These are phyloP conservation scores for Hyposoter dolosus DNA, from an alignment of 2,888 invertebrate species.

Conservation along the genomic window DNA sequence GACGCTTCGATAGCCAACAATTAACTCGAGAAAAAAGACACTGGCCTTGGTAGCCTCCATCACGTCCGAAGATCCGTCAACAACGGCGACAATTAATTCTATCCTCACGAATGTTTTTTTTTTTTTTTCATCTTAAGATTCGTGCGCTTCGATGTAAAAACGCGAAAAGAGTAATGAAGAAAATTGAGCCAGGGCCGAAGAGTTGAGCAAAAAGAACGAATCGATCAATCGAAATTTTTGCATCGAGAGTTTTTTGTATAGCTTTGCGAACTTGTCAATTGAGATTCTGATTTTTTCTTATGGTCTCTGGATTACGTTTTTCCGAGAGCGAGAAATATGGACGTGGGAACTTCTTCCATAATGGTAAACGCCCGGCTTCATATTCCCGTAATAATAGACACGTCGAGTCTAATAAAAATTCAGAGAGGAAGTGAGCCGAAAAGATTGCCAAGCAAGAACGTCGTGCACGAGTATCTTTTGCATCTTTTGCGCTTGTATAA, in stretches of 20 bases:
- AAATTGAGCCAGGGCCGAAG: neutral
- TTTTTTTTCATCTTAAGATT: neutral
- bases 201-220: neutral
- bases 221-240: neutral
- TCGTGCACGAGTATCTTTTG: slow-evolving; percentile 35
- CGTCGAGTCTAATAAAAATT: slow-evolving; percentile 58
- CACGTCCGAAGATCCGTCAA: slow-evolving; percentile 18
- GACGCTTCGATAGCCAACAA: slow-evolving; percentile 27
- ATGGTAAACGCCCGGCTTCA: slow-evolving; percentile 29
- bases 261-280: neutral
- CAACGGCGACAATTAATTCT: slow-evolving; percentile 23
- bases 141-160: neutral
- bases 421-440: slow-evolving; percentile 59
- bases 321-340: neutral
- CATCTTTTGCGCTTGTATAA: slow-evolving; percentile 2
- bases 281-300: neutral
- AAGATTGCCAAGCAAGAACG: slow-evolving; percentile 48
- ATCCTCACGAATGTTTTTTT: slow-evolving; percentile 11
- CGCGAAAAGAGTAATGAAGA: neutral
- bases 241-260: neutral
- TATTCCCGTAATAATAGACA: slow-evolving; percentile 61
- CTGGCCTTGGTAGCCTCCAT: slow-evolving; percentile 27
- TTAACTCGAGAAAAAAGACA: slow-evolving; percentile 1
- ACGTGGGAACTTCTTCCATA: slow-evolving; percentile 50
- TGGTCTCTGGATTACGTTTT: neutral